phyloP scores from a whole-genome alignment of 1,140 invertebrate genomes.

The Atta colombica region DNA sequence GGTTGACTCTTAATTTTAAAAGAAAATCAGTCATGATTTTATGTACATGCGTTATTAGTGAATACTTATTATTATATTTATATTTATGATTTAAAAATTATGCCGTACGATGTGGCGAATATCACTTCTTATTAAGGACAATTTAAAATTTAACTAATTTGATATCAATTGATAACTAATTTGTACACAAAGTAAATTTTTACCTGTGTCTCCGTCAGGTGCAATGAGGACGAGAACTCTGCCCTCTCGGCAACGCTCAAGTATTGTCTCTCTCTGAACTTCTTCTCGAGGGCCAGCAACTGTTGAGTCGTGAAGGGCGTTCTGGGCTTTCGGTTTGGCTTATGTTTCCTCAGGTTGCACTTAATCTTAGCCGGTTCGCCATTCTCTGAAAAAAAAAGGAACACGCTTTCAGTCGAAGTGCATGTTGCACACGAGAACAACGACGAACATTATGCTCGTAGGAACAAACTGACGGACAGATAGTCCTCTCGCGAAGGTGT shows the following conservation, averaged over 20 bases:
- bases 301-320: constrained; percentile 99
- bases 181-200: constrained; percentile 56
- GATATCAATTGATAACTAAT: neutral
- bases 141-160: neutral
- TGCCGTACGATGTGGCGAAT: neutral
- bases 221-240: constrained; percentile 97
- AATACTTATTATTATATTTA: constrained; percentile 7
- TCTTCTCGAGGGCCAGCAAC: constrained; percentile 96
- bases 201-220: constrained; percentile 98
- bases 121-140: neutral
- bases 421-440: constrained; percentile 46
- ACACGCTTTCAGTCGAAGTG: constrained; percentile 58
- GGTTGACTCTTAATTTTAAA: neutral
- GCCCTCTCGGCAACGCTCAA: constrained; percentile 98
- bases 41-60: neutral
- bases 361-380: constrained; percentile 94
- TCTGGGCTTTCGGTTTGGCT: constrained; percentile 98
- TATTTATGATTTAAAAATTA: neutral
- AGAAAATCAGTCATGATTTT: neutral
- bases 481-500: constrained; percentile 52
- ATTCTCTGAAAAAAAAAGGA: constrained; percentile 87
- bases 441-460: constrained; percentile 55
- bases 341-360: constrained; percentile 97
- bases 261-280: constrained; percentile 98
- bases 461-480: constrained; percentile 61